Evolutionary conservation across 1,140 invertebrate species (phyloP).

Genomic region (Andricus grossulariae): DNA sequence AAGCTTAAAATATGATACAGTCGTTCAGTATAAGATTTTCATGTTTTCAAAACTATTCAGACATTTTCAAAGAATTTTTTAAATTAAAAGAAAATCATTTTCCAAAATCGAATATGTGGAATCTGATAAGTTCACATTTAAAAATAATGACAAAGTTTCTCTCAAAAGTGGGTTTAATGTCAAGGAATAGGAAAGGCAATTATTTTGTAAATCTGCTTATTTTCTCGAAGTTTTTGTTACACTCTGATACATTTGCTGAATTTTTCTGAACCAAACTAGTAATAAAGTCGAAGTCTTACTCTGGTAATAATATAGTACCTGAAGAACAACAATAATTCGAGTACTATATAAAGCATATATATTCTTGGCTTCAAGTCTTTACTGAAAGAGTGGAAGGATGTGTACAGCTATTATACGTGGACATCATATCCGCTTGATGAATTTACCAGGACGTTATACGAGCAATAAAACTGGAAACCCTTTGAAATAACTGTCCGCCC

Average conservation of each 20-base stretch:
- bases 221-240: constrained; percentile 6
- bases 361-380: constrained; percentile 1
- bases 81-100: too few species aligned
- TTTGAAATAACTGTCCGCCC: constrained; percentile 60
- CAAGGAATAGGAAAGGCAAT: too few species aligned
- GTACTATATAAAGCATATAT: not conserved
- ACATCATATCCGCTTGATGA: constrained; percentile 62
- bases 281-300: constrained; percentile 6
- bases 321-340: not conserved
- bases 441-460: constrained; percentile 55
- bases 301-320: constrained; percentile 1
- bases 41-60: too few species aligned
- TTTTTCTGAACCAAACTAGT: not conserved
- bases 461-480: constrained; percentile 63
- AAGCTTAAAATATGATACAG: too few species aligned
- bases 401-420: constrained; percentile 44
- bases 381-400: constrained; percentile 39
- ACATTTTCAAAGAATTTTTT: too few species aligned
- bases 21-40: too few species aligned
- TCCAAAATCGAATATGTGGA: too few species aligned
- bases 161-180: too few species aligned
- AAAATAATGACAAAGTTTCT: too few species aligned
- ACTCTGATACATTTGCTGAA: not conserved
- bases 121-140: too few species aligned
- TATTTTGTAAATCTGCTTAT: too few species aligned